These are phyloP conservation scores for Odontomyia ornata DNA, from an alignment of 2,888 invertebrate species.

Conservation along the genomic window DNA sequence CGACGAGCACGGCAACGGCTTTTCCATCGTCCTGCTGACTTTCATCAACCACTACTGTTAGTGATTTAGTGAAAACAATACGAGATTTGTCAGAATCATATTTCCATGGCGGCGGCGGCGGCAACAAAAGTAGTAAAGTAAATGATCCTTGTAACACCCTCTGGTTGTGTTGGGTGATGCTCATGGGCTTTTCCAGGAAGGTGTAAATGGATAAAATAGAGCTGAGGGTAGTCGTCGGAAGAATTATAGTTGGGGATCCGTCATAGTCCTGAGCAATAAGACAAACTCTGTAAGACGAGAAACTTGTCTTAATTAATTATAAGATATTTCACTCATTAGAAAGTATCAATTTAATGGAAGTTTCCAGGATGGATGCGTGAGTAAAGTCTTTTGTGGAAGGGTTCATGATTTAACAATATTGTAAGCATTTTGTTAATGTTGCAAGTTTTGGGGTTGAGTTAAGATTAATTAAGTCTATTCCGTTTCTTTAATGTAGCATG, in stretches of 20 bases:
- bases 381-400: too few relatives aligned
- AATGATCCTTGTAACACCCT: neutral
- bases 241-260: neutral
- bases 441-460: too few relatives aligned
- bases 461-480: too few relatives aligned
- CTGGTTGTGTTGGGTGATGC: neutral
- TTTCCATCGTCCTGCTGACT: neutral
- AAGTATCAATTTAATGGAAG: neutral
- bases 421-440: too few relatives aligned
- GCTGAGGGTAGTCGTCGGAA: neutral
- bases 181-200: neutral
- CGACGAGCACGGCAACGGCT: neutral
- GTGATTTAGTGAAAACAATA: constrained; percentile 18
- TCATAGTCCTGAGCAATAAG: neutral
- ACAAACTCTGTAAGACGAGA: neutral
- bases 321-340: neutral
- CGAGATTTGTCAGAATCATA: neutral
- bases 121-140: neutral
- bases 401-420: too few relatives aligned
- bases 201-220: neutral
- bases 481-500: too few relatives aligned
- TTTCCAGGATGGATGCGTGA: too few relatives aligned
- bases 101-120: neutral
- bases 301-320: constrained; percentile 10
- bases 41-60: neutral